These are phyloP conservation scores for Drosophila barbarae DNA, from an alignment of 2,888 invertebrate species.

Conservation along the genomic window DNA sequence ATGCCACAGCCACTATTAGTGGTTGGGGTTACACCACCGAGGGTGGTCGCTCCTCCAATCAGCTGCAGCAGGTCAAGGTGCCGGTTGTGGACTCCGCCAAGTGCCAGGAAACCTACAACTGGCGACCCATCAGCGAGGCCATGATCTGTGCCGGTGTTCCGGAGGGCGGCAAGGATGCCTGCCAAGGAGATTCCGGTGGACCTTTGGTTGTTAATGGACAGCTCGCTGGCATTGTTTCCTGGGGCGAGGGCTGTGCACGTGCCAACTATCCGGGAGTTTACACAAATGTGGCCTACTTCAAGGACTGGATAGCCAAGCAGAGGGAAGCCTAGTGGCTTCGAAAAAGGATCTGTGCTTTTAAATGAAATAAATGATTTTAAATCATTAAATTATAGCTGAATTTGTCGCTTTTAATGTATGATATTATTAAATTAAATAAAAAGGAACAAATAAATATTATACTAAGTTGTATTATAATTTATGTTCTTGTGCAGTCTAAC, in stretches of 20 bases:
- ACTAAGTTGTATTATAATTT: too few species aligned
- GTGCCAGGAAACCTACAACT: slow-evolving; percentile 56
- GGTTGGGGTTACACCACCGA: slow-evolving; percentile 71
- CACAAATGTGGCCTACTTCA: slow-evolving; percentile 51
- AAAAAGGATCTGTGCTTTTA: too few species aligned
- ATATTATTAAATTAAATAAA: neutral
- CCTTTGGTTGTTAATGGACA: slow-evolving; percentile 52
- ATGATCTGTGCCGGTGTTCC: slow-evolving; percentile 68
- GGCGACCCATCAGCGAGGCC: slow-evolving; percentile 58
- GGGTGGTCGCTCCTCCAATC: slow-evolving; percentile 47
- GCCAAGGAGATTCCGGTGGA: slow-evolving; percentile 69
- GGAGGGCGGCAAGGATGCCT: slow-evolving; percentile 66
- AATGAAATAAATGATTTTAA: neutral
- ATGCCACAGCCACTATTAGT: slow-evolving; percentile 54
- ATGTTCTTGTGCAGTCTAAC: neutral
- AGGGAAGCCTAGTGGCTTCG: too few species aligned
- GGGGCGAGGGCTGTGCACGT: slow-evolving; percentile 69
- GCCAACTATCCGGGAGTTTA: slow-evolving; percentile 65
- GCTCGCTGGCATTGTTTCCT: slow-evolving; percentile 68
- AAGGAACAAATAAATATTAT: neutral
- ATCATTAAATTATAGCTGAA: too few species aligned
- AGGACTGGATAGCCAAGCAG: slow-evolving; percentile 55
- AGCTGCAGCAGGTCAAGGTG: slow-evolving; percentile 61
- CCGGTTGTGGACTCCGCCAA: slow-evolving; percentile 48
- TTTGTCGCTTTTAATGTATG: neutral